Base-by-base conservation (phyloP, 35 echinoderm and acorn worm species). In the Anneissia japonica region DNA sequence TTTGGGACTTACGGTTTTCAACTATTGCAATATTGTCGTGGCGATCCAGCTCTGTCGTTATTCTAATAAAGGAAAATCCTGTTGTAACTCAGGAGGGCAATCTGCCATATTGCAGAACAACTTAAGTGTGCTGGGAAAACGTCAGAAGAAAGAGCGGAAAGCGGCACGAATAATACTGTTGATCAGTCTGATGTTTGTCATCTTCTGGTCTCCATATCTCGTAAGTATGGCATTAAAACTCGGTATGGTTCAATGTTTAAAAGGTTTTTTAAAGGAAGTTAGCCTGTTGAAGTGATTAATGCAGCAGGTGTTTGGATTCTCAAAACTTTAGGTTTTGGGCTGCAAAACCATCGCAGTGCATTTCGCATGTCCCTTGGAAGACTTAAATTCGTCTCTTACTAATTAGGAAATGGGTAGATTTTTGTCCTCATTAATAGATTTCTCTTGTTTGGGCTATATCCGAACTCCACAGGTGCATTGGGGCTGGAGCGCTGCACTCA, bases 161-260 rank as follows among this genome's bases (percentile, higher is more conserved):
- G 74, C 79, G 4, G 89, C 83, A 0, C 33, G 51, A 14, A 74
- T 86, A 13, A 77, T 91, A 19, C 83, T 86, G 19, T 34, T 85
- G 1, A 39, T 91, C 31, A 78, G 83, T 12, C 38, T 73, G 4
- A 16, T 91, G 31, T 91, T 91, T 73, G 73, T 91, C 32, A 30
- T 91, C 11, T 91, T 83, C 7, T 91, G 89, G 89, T 74, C 73
- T 23, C 89, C 89, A 16, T 64, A 64, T 64, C 26, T 64, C 26
- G 51, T 64, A 23, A 64, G 51, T 64, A 64, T 23, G 21, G 21
- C 26, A 16, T 64, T n/a, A n/a, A 23, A 86, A 84, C 56, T 38
- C 86, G 80, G 84, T 91, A 86, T 86, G 16, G 13, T 23, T 36
- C 36, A 23, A 23, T 73, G 37, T 38, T 32, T 40, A 17, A 0